Percentiles rank a stretch among this genome's conserved stretches.
Conservation (phyloP, 2,888 invertebrate genomes). For the Harmothoe impar region DNA sequence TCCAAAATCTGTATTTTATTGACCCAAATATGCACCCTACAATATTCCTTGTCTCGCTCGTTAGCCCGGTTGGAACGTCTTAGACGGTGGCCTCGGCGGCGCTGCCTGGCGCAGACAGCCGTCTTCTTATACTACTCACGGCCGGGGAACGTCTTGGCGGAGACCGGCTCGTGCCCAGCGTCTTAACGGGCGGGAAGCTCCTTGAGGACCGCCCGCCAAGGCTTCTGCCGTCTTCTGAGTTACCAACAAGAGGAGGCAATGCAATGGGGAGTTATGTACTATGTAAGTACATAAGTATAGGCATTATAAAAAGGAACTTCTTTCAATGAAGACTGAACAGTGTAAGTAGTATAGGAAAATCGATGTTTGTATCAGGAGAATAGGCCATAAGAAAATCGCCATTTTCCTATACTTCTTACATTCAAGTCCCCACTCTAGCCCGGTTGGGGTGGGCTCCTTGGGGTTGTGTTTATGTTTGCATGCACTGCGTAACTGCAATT, state of each 20-base stretch:
- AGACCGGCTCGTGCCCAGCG: neutral
- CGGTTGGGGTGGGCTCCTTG: too few species aligned
- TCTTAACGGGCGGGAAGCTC: neutral
- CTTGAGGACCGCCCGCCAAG: neutral
- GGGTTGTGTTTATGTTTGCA: too few species aligned
- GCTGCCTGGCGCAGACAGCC: constrained; percentile 6
- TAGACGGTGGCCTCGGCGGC: neutral
- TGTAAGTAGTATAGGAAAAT: constrained; percentile 15
- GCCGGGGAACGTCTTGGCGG: constrained; percentile 18
- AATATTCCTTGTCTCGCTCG: neutral
- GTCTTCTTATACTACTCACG: constrained; percentile 46
- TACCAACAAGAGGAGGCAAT: neutral
- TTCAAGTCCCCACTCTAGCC: too few species aligned
- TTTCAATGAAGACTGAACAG: too few species aligned
- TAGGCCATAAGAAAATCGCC: neutral
- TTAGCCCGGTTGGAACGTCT: neutral
- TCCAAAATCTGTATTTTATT: too few species aligned
- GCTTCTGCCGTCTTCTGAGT: neutral
- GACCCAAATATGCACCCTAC: too few species aligned
- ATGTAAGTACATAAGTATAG: neutral
- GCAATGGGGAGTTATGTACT: neutral
- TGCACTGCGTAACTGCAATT: too few species aligned
- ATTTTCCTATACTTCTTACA: constrained; percentile 16
- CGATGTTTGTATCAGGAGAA: neutral
- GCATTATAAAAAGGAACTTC: too few species aligned